Evolutionary conservation across 2,797 vertebrate genomes (phyloP).

Genomic region (Anomalospiza imberbis): DNA sequence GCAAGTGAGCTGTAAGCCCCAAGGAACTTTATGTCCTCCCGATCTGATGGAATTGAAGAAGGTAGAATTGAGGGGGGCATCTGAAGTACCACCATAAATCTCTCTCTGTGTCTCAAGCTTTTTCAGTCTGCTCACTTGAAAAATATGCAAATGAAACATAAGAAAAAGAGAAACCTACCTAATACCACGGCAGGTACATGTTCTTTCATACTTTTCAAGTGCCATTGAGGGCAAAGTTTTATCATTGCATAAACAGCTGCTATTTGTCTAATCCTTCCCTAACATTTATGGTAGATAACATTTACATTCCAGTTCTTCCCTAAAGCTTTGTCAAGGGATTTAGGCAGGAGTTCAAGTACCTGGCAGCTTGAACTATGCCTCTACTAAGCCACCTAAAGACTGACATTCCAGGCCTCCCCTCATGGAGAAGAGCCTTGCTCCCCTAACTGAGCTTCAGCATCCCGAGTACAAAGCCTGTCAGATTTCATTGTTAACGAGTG

Average conservation of each 20-base stretch:
- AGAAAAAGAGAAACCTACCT: background rate
- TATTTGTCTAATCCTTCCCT: background rate
- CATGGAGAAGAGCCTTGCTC: conserved; percentile 54
- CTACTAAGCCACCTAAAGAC: conserved; percentile 51
- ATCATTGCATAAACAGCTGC: background rate
- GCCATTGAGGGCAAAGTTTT: background rate
- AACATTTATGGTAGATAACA: background rate
- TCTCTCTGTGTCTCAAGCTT: background rate
- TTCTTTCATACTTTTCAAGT: background rate
- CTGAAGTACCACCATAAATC: background rate
- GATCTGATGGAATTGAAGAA: background rate
- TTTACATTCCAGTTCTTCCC: background rate
- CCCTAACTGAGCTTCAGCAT: conserved; percentile 25
- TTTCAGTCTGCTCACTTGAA: background rate
- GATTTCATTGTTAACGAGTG: conserved; percentile 60
- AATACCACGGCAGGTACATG: background rate
- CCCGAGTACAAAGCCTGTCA: conserved; percentile 59
- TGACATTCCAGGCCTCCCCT: conserved; percentile 55
- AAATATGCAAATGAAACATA: background rate
- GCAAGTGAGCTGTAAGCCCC: background rate
- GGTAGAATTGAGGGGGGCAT: background rate
- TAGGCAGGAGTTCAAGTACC: conserved; percentile 49
- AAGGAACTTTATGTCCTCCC: background rate
- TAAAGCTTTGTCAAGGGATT: conserved; percentile 8
- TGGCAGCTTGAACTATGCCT: conserved; percentile 24